Evolutionary conservation across 2,797 vertebrate genomes (phyloP), one percentile per base, ranked within the genome.

Genomic region (Megaceryle alcyon): DNA sequence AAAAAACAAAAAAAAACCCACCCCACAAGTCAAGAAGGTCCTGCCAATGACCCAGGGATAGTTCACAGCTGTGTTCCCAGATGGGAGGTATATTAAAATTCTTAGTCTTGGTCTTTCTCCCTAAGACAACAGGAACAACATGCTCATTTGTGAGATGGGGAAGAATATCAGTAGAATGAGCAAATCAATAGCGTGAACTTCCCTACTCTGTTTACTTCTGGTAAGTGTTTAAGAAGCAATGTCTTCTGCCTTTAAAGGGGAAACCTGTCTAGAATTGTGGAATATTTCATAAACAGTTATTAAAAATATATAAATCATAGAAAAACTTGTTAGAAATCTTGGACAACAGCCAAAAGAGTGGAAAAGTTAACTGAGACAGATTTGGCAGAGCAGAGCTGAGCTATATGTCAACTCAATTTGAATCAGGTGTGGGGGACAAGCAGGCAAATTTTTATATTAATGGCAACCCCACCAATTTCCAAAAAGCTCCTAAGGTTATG

Each of bases 231-330:
- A 88, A 96, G 96, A 95, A 96, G 94, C 92, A 87, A 88, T 66
- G 86, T 92, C 94, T 96, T 96, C 94, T 93, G 95, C 96, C 96
- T 96, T 95, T 93, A 93, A 94, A 92, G 92, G 91, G 91, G 95
- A 96, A 95, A 92, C 83, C 71, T 92, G 39, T 63, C 78, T 82
- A 82, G 66, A 91, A 37, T 18, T 82, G 43, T 87, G 86, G 51
- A 82, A 70, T 80, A 88, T 90, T 70, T 85, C 69, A 56, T 48
- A 54, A 86, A 33, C 84, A 90, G 68, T 65, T 91, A 60, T 69
- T 48, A 94, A 86, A 82, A 91, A 48, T 41, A 41, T 41, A 48
- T 23, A 28, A 51, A 16, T 64, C 29, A 33, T 35, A 41, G 53
- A 82, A 81, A 61, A 83, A 57, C 17, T 80, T 79, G 19, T 48